These are phyloP conservation scores for Hesperophylax magnus DNA, from an alignment of 1,140 invertebrate species.

Conservation along the genomic window DNA sequence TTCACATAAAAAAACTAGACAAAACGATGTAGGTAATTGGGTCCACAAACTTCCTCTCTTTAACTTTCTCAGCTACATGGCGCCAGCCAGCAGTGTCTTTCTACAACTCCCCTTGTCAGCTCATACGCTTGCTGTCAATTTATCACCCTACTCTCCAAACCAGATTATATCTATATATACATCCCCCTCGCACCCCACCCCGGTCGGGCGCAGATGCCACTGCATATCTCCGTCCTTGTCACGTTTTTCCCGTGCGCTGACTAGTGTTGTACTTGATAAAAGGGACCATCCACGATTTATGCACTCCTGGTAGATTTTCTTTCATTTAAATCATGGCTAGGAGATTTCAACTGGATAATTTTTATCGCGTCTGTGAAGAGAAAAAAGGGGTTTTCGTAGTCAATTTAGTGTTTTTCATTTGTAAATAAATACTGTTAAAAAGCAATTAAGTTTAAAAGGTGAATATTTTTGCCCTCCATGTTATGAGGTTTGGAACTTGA, in stretches of 20 bases:
- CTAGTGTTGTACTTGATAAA: conserved; percentile 12
- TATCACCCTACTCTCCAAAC: conserved; percentile 19
- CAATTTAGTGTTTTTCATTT: too few species aligned
- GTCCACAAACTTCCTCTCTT: too few species aligned
- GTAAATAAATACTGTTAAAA: too few species aligned
- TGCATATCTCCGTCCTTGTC: conserved; percentile 11
- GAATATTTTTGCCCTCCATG: too few species aligned
- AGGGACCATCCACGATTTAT: not conserved
- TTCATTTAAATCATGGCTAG: not conserved
- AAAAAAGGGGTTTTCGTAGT: too few species aligned
- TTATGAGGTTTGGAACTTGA: too few species aligned
- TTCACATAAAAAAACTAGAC: too few species aligned
- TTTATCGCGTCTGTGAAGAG: too few species aligned
- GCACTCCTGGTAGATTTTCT: conserved; percentile 6
- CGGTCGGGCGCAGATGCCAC: conserved; percentile 3
- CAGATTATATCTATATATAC: not conserved
- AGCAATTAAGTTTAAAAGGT: too few species aligned
- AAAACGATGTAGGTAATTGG: too few species aligned
- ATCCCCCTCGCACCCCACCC: not conserved
- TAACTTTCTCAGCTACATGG: too few species aligned
- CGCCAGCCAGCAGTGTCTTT: not conserved
- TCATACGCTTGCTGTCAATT: conserved; percentile 29
- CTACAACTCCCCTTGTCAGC: conserved; percentile 4
- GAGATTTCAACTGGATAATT: not conserved
- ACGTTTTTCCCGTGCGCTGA: not conserved